A percentile compares a stretch with the other conserved stretches of the same genome.
phyloP scores from a whole-genome alignment of 23 tunicate species.

The Ciona savignyi region DNA sequence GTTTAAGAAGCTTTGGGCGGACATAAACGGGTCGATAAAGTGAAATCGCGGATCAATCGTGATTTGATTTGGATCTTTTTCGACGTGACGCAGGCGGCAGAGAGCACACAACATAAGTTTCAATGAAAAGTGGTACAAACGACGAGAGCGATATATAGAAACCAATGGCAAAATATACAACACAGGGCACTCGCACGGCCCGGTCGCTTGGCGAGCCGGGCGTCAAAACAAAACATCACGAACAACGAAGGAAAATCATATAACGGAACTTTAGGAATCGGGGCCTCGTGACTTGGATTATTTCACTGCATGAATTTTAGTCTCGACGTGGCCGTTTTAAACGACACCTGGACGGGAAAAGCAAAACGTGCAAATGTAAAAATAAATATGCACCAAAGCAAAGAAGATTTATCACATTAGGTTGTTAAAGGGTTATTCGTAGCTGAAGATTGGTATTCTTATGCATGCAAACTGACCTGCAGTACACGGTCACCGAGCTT shows the following conservation, averaged over 20 bases:
- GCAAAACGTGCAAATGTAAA: background rate
- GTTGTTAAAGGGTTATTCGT: too few relatives aligned
- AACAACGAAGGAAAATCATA: background rate
- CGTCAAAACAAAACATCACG: background rate
- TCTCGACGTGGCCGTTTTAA: background rate
- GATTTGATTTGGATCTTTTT: background rate
- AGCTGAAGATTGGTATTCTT: too few relatives aligned
- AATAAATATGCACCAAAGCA: too few relatives aligned
- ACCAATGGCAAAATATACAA: background rate
- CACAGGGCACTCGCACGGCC: background rate
- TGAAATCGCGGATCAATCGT: background rate
- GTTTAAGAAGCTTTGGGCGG: background rate
- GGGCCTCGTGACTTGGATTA: background rate
- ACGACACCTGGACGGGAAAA: background rate
- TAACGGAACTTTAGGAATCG: background rate
- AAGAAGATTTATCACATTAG: too few relatives aligned
- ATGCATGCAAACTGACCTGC: slow-evolving; percentile 40
- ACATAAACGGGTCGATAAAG: background rate
- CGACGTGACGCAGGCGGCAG: background rate
- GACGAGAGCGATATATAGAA: background rate
- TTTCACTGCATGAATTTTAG: background rate
- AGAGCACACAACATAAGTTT: background rate
- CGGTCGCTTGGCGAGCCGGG: background rate
- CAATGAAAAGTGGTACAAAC: background rate
- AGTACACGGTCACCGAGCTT: slow-evolving; percentile 82